Conservation (phyloP, 2,888 invertebrate species). For the Cataglyphis altisquamis region DNA sequence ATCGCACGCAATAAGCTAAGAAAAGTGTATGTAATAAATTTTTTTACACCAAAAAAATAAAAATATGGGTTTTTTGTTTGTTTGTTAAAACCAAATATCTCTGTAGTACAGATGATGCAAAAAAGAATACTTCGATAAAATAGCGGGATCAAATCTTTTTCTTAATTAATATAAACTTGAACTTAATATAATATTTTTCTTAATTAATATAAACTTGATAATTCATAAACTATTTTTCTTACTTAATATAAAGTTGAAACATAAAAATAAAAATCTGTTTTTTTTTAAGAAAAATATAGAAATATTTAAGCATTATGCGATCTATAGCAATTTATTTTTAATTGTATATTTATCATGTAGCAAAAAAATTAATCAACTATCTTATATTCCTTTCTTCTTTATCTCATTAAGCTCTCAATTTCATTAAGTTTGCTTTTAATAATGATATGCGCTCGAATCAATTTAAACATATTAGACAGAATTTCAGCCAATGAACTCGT, state of each 20-base stretch:
- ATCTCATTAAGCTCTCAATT: not conserved
- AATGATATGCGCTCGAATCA: not conserved
- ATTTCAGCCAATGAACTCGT: conserved; percentile 6
- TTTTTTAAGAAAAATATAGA: not conserved
- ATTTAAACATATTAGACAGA: not conserved
- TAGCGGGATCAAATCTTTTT: not conserved
- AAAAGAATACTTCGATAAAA: not conserved
- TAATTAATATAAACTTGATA: too few species aligned
- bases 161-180: too few species aligned
- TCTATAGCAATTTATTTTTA: not conserved
- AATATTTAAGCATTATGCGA: not conserved
- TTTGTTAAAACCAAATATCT: not conserved
- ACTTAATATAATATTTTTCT: too few species aligned
- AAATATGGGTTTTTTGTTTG: not conserved
- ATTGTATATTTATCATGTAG: not conserved
- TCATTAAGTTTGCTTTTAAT: not conserved
- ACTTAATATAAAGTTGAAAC: not conserved
- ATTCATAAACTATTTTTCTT: too few species aligned
- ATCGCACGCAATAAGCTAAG: not conserved
- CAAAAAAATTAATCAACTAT: not conserved
- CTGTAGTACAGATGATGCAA: not conserved
- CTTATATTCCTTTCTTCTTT: not conserved
- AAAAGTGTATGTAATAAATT: not conserved
- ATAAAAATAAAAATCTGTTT: not conserved
- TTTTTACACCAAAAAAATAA: not conserved